phyloP scores from a whole-genome alignment of 2,888 invertebrate genomes.

The Anorthoa munda region DNA sequence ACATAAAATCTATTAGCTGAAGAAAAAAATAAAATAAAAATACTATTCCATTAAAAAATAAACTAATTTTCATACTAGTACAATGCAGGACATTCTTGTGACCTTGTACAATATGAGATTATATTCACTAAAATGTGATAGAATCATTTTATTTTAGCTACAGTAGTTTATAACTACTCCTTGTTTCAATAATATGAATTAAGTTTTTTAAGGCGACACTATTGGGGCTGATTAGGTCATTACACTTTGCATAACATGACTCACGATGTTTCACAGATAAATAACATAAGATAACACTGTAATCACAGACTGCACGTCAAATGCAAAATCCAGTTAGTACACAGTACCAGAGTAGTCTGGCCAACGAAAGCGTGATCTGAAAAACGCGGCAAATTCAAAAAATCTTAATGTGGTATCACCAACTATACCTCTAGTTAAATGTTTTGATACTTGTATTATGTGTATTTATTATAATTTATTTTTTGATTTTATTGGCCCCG shows the following conservation, averaged over 20 bases:
- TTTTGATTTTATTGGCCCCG: no score
- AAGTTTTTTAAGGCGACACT: constrained; percentile 8
- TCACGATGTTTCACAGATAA: not conserved
- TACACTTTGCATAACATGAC: not conserved
- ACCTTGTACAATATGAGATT: constrained; percentile 45
- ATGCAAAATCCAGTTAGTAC: not conserved
- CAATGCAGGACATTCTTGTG: constrained; percentile 36
- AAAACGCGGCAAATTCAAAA: no score
- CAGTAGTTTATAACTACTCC: constrained; percentile 24
- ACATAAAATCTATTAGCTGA: constrained; percentile 40
- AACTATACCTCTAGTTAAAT: no score
- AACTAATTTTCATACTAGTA: constrained; percentile 28
- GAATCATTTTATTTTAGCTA: constrained; percentile 20
- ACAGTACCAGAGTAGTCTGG: no score
- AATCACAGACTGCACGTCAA: constrained; percentile 18
- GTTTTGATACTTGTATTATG: no score
- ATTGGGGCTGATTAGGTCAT: constrained; percentile 3
- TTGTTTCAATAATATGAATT: not conserved
- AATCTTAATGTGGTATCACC: no score
- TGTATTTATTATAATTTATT: no score
- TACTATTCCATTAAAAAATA: constrained; percentile 38
- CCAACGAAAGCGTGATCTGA: no score
- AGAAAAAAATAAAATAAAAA: constrained; percentile 26
- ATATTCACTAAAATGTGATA: constrained; percentile 39
- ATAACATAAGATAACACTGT: constrained; percentile 18